Percentiles rank a stretch among this genome's conserved stretches.
phyloP scores from a whole-genome alignment of 2,797 vertebrate species.

The Paratrypauchen microcephalus region DNA sequence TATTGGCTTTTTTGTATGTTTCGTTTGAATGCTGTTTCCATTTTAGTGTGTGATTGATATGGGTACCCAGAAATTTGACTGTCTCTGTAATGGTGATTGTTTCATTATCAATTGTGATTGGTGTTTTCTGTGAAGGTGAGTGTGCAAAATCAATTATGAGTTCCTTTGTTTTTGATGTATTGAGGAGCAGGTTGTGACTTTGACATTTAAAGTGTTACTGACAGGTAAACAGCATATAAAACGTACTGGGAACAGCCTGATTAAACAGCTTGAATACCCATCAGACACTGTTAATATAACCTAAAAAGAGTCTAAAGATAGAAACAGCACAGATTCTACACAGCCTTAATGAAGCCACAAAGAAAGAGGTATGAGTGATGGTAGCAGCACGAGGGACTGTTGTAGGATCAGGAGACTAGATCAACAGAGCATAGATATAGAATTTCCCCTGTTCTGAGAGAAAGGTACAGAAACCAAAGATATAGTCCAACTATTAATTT shows the following conservation, averaged over 20 bases:
- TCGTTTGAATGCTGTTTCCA: too few species aligned
- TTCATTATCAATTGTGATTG: too few species aligned
- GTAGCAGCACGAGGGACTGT: slow-evolving; percentile 43
- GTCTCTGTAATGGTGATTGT: too few species aligned
- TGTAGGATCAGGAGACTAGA: slow-evolving; percentile 34
- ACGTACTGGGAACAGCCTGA: slow-evolving; percentile 53
- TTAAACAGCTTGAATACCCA: slow-evolving; percentile 68
- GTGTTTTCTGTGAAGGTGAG: too few species aligned
- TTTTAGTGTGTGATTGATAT: too few species aligned
- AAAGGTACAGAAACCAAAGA: neutral
- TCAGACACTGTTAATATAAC: slow-evolving; percentile 70
- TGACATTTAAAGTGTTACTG: slow-evolving; percentile 41
- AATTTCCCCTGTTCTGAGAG: slow-evolving; percentile 4
- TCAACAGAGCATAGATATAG: slow-evolving; percentile 31
- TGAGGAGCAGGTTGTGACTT: too few species aligned
- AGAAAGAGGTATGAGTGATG: slow-evolving; percentile 41
- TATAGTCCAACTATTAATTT: neutral
- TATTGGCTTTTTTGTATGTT: too few species aligned
- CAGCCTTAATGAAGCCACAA: slow-evolving; percentile 68
- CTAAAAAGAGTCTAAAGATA: slow-evolving; percentile 63
- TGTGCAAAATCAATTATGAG: too few species aligned
- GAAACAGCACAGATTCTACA: slow-evolving; percentile 69
- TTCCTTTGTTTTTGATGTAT: too few species aligned
- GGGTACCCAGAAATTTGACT: too few species aligned
- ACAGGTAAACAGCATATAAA: slow-evolving; percentile 48